These are phyloP conservation scores for Pagrus major DNA, from an alignment of 2,113 vertebrate species.

Conservation along the genomic window DNA sequence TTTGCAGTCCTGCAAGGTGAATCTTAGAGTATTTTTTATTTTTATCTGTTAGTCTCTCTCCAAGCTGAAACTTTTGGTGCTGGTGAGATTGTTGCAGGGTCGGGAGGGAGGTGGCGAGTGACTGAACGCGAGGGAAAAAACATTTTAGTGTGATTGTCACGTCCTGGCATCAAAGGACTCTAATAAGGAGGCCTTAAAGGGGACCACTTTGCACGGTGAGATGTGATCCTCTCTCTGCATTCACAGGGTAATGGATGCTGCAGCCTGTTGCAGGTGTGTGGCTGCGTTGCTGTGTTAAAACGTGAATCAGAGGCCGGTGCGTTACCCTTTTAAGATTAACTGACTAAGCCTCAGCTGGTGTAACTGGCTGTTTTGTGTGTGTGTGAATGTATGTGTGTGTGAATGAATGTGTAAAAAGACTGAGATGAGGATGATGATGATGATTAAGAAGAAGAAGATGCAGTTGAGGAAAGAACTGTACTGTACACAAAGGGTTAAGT, in stretches of 20 bases:
- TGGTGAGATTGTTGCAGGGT: slow-evolving; percentile 65
- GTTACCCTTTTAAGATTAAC: slow-evolving; percentile 61
- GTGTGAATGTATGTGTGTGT: slow-evolving; percentile 17
- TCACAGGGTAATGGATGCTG: slow-evolving; percentile 25
- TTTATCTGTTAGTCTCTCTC: slow-evolving; percentile 74
- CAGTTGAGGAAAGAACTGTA: slow-evolving; percentile 61
- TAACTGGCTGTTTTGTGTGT: slow-evolving; percentile 56
- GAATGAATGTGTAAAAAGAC: slow-evolving; percentile 31
- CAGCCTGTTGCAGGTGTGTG: slow-evolving; percentile 46
- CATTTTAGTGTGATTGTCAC: slow-evolving; percentile 60
- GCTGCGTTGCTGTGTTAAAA: slow-evolving; percentile 44
- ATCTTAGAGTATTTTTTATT: slow-evolving; percentile 81
- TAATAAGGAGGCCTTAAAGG: slow-evolving; percentile 68
- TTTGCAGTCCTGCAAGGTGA: slow-evolving; percentile 83
- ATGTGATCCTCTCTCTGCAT: slow-evolving; percentile 33
- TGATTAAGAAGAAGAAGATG: slow-evolving; percentile 53
- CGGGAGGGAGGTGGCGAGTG: slow-evolving; percentile 38
- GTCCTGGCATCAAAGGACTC: slow-evolving; percentile 71
- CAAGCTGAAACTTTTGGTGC: slow-evolving; percentile 82
- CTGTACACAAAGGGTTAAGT: slow-evolving; percentile 79
- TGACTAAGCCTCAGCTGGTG: slow-evolving; percentile 67
- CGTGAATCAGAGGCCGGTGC: slow-evolving; percentile 23
- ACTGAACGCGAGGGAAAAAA: slow-evolving; percentile 42
- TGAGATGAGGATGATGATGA: slow-evolving; percentile 43
- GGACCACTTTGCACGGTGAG: slow-evolving; percentile 51